phyloP scores from a whole-genome alignment of 2,113 vertebrate species.

The Grantiella picta region DNA sequence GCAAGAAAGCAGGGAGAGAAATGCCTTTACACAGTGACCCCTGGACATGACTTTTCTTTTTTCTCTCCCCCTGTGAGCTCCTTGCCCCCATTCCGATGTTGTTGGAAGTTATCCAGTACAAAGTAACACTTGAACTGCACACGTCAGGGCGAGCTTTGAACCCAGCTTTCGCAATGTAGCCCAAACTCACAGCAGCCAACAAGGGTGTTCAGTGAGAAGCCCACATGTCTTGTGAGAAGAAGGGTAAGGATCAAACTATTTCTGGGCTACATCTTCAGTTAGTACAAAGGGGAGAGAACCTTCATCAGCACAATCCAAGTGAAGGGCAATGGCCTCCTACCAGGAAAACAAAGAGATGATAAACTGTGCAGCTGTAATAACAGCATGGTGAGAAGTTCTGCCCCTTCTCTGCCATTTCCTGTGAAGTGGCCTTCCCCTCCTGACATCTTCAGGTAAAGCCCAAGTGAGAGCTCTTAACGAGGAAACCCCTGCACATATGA shows the following conservation, averaged over 20 bases:
- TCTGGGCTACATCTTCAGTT: neutral
- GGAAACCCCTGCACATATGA: neutral
- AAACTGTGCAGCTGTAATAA: neutral
- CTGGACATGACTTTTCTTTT: neutral
- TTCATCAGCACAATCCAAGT: neutral
- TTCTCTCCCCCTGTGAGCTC: neutral
- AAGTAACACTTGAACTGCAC: slow-evolving; percentile 36
- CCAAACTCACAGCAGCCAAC: neutral
- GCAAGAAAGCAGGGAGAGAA: neutral
- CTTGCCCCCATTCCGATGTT: slow-evolving; percentile 1
- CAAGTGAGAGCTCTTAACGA: neutral
- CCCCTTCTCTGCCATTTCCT: neutral
- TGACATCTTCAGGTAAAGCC: neutral
- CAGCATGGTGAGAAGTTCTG: neutral
- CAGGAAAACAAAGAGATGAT: neutral
- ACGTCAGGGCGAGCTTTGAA: slow-evolving; percentile 73
- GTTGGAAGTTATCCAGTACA: slow-evolving; percentile 47
- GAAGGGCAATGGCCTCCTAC: neutral
- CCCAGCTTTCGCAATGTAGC: slow-evolving; percentile 54
- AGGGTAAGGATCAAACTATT: neutral
- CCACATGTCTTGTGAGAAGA: neutral
- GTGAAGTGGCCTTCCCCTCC: neutral
- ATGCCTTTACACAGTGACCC: neutral
- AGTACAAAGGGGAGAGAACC: neutral
- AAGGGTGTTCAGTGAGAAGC: neutral